Base-by-base conservation (phyloP, 1,140 invertebrate species). In the Brachionus plicatilis region DNA sequence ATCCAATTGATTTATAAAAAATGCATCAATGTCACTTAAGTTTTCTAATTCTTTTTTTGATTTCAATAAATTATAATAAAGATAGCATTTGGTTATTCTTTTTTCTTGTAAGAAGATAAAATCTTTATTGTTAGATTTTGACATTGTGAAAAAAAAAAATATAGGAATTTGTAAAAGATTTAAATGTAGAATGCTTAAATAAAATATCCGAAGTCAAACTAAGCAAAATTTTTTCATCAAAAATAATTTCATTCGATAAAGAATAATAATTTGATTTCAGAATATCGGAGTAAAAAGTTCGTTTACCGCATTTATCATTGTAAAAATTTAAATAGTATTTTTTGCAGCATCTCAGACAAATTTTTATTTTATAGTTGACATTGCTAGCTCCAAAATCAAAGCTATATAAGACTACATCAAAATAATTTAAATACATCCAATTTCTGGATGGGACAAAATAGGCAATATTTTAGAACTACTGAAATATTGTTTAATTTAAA, bases 321-420 rank as follows among this genome's bases (percentile, higher is more conserved):
- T 65, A 65, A 65, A 65, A 65, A 65, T 65, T 65, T 65, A 65
- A 65, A 65, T 65, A 65, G 24, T 20, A 65, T 65, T 65, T 65
- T 65, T 65, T 65, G n/a, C 24, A 1, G 56, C 56, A 65, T 20
- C 56, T 17, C n/a, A 17, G 56, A 65, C 56, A 65, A 17, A 20
- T 65, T 65, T 65, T 65, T 20, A 65, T 27, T 27, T 2, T 65
- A 65, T 65, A 65, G 24, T 17, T 65, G 24, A 17, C n/a, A 1
- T 65, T 65, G 56, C n/a, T 17, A 65, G 56, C n/a, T 65, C 56
- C 56, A 20, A 20, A 20, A 65, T 65, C 24, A 65, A 65, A 65
- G n/a, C n/a, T 65, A 27, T 65, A 65, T 20, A 65, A 17, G 24
- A 65, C 56, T 20, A 27, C 56, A 65, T 65, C 24, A 65, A 65